phyloP scores from a whole-genome alignment of 2,797 vertebrate genomes.

The Oreochromis grahami region DNA sequence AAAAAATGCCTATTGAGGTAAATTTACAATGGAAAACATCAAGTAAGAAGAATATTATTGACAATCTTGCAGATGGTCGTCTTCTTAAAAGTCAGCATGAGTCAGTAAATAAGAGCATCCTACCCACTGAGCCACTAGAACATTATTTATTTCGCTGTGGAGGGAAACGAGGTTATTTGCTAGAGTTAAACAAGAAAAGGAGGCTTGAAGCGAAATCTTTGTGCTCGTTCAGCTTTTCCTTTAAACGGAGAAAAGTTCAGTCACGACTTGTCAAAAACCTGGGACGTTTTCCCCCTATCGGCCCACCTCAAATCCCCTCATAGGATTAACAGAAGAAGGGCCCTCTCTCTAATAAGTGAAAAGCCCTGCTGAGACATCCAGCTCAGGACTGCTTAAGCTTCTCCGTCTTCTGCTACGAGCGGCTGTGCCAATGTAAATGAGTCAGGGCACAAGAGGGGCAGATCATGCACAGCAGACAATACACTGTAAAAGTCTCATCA shows the following conservation, averaged over 20 bases:
- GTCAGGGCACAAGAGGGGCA: not conserved
- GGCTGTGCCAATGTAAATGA: not conserved
- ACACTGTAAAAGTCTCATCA: slow-evolving; percentile 30
- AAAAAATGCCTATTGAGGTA: not conserved
- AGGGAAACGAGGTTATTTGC: not conserved
- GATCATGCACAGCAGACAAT: slow-evolving; percentile 27
- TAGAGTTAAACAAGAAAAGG: not conserved
- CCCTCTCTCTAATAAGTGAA: slow-evolving; percentile 8
- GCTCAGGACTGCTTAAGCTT: slow-evolving; percentile 35
- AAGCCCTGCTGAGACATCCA: slow-evolving; percentile 21
- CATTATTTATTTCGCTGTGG: not conserved
- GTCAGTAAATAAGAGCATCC: not conserved
- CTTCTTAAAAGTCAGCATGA: not conserved
- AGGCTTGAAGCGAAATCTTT: not conserved
- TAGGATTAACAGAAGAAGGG: slow-evolving; percentile 20
- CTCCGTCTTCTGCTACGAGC: slow-evolving; percentile 4
- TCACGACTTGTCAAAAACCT: slow-evolving; percentile 14
- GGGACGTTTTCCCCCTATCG: not conserved
- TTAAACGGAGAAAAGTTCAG: not conserved
- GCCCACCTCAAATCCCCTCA: slow-evolving; percentile 17
- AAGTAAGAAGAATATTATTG: not conserved
- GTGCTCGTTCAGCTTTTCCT: slow-evolving; percentile 2
- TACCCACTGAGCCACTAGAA: not conserved
- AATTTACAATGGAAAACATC: not conserved
- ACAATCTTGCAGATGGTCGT: not conserved